Conservation (phyloP, 2,888 invertebrate species). For the Tineola bisselliella region DNA sequence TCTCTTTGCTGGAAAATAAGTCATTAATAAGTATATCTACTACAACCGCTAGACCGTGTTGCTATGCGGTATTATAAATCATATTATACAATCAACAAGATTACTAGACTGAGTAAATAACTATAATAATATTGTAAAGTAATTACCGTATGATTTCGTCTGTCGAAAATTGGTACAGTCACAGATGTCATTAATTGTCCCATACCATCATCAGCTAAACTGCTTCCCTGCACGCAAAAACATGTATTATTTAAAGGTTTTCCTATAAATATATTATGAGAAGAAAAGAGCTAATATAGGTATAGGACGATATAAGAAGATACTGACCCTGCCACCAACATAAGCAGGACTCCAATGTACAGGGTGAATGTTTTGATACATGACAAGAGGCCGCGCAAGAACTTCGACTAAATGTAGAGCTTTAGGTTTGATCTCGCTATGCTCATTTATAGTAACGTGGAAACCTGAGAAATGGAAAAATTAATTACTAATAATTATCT, state of each 20-base stretch:
- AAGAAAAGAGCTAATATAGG: no score
- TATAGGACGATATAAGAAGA: no score
- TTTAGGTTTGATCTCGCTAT: slow-evolving; percentile 89
- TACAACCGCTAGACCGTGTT: no score
- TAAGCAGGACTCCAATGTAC: slow-evolving; percentile 96
- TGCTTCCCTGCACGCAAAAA: slow-evolving; percentile 67
- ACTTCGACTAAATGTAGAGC: slow-evolving; percentile 96
- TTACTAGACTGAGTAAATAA: no score
- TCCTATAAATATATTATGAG: no score
- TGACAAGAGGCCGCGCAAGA: slow-evolving; percentile 94
- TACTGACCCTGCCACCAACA: slow-evolving; percentile 79
- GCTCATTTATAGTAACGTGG: slow-evolving; percentile 88
- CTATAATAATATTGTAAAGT: no score
- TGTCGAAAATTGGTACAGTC: slow-evolving; percentile 94
- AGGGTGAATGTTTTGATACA: slow-evolving; percentile 91
- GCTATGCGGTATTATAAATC: no score
- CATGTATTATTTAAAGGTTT: no score
- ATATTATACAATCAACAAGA: no score
- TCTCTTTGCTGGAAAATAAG: slow-evolving; percentile 74
- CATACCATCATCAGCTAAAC: slow-evolving; percentile 72
- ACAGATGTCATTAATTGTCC: slow-evolving; percentile 93
- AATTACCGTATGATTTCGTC: slow-evolving; percentile 83
- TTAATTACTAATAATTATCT: neutral
- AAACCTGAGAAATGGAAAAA: slow-evolving; percentile 70
- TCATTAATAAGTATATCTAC: slow-evolving; percentile 14